Conservation (phyloP, 2,113 vertebrate species). For the Macroglossus sobrinus region DNA sequence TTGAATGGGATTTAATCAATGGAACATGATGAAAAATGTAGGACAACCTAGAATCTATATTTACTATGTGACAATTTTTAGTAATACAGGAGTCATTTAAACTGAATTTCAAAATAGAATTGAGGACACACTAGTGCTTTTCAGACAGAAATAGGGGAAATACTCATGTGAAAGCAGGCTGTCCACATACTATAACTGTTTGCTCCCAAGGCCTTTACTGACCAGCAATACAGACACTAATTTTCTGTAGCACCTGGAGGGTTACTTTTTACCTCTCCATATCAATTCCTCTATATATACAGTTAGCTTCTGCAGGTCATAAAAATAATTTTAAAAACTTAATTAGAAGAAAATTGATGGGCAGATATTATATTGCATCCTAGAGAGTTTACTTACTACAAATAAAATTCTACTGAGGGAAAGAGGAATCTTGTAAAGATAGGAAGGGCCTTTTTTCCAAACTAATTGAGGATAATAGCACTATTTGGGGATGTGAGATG, state of each 20-base stretch:
- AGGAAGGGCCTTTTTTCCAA: not conserved
- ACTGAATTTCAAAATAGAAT: not conserved
- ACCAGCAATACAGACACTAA: not conserved
- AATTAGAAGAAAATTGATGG: not conserved
- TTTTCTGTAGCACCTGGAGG: not conserved
- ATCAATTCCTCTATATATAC: not conserved
- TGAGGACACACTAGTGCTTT: not conserved
- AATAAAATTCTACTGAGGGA: not conserved
- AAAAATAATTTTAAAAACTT: not conserved
- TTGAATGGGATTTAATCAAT: not conserved
- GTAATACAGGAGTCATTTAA: not conserved
- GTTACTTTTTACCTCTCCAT: not conserved
- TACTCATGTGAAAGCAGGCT: not conserved
- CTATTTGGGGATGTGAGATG: not conserved
- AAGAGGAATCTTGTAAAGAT: not conserved
- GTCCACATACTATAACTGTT: not conserved
- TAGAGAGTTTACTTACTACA: not conserved
- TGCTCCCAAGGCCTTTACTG: not conserved
- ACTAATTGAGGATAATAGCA: not conserved
- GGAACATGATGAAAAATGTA: not conserved
- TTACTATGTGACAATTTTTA: not conserved
- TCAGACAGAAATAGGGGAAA: not conserved
- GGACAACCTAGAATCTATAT: not conserved
- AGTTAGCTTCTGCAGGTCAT: not conserved
- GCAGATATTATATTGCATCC: not conserved